Conservation (phyloP, 2,797 vertebrate genomes). For the Oreonectes daqikongensis region DNA sequence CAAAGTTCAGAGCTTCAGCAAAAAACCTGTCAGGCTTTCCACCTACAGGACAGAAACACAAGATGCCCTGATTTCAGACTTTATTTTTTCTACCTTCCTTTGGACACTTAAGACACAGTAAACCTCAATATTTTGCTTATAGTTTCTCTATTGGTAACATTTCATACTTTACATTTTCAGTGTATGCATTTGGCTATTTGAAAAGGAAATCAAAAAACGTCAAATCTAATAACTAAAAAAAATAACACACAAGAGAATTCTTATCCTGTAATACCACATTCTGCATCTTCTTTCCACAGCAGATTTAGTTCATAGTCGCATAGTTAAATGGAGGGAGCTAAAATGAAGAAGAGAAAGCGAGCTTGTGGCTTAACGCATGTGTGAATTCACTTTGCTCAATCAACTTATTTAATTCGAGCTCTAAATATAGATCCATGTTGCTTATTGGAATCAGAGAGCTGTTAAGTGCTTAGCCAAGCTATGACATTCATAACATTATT, state of each 20-base stretch:
- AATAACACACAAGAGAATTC: background rate
- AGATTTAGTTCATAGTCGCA: background rate
- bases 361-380: slow-evolving; percentile 54
- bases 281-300: background rate
- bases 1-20: slow-evolving; percentile 29
- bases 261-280: background rate
- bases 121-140: no score
- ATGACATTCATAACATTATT: slow-evolving; percentile 65
- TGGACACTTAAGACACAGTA: slow-evolving; percentile 13
- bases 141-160: no score
- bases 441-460: slow-evolving; percentile 61
- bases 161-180: background rate
- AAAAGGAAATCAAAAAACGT: background rate
- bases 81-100: slow-evolving; percentile 16
- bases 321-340: no score
- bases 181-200: no score
- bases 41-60: slow-evolving; percentile 6
- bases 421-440: slow-evolving; percentile 70
- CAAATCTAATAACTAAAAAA: background rate
- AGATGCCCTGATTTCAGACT: slow-evolving; percentile 6
- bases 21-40: slow-evolving; percentile 6
- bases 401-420: slow-evolving; percentile 59
- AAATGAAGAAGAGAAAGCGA: slow-evolving; percentile 34
- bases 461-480: slow-evolving; percentile 63
- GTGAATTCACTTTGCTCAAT: slow-evolving; percentile 68